A percentile compares a stretch with the other conserved stretches of the same genome.
Evolutionary conservation across 2,113 vertebrate species (phyloP).

Genomic region (Plestiodon gilberti): DNA sequence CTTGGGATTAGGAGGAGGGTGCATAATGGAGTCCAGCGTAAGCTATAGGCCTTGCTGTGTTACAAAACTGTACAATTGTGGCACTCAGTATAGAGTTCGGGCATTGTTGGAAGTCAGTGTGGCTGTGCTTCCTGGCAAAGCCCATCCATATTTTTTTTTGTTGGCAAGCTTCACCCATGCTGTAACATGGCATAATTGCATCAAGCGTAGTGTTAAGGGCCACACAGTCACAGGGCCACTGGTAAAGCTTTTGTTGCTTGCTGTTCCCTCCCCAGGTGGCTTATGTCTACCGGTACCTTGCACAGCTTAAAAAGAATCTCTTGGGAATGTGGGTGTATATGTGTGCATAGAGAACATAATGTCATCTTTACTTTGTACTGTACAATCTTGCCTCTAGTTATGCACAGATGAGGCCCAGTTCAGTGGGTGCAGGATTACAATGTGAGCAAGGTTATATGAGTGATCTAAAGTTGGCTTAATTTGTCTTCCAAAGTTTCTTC

Average conservation of each 20-base stretch:
- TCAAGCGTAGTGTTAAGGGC: not conserved
- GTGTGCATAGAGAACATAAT: not conserved
- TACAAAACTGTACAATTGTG: not conserved
- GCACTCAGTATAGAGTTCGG: not conserved
- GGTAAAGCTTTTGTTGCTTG: not conserved
- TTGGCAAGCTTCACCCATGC: not conserved
- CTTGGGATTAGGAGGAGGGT: not conserved
- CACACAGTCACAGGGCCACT: not conserved
- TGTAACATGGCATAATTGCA: not conserved
- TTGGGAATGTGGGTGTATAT: not conserved
- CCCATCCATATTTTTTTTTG: not conserved
- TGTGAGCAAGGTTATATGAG: not conserved
- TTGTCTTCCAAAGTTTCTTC: not conserved
- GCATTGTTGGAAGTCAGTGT: not conserved
- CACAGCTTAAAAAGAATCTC: not conserved
- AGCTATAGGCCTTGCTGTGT: not conserved
- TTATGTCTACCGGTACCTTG: no score
- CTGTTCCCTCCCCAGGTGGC: not conserved
- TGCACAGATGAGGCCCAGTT: not conserved
- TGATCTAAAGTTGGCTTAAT: not conserved
- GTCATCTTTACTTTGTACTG: not conserved
- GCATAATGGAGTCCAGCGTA: not conserved
- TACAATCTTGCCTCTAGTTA: not conserved
- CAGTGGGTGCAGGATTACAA: not conserved
- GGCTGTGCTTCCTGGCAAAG: not conserved